Conservation (phyloP, 1,140 invertebrate genomes). For the Rhynchophorus ferrugineus region DNA sequence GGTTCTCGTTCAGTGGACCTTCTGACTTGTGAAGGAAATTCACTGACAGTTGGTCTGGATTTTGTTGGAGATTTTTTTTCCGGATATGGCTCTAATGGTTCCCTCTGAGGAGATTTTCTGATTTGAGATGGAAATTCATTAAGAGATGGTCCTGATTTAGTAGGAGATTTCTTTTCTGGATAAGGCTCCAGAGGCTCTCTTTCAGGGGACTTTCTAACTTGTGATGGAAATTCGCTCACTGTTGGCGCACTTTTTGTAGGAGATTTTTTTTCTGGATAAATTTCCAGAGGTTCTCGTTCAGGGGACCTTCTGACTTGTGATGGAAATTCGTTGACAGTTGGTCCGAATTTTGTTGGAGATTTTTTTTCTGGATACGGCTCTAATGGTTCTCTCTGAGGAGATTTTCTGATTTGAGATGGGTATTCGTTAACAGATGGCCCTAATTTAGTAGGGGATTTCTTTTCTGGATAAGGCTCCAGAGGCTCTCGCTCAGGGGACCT, state of each 20-base stretch:
- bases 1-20: constrained; percentile 8
- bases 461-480: constrained; percentile 16
- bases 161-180: constrained; percentile 7
- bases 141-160: background rate
- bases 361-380: constrained; percentile 11
- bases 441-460: constrained; percentile 20
- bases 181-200: constrained; percentile 3
- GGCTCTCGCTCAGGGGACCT: constrained; percentile 21
- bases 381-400: constrained; percentile 17
- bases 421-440: constrained; percentile 18
- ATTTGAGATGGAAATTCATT: constrained; percentile 17
- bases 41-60: background rate
- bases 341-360: background rate
- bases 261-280: constrained; percentile 7
- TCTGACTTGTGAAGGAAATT: constrained; percentile 10
- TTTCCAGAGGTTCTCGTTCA: constrained; percentile 4
- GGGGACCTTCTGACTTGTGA: constrained; percentile 15
- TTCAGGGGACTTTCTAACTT: constrained; percentile 10
- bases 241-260: background rate
- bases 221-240: constrained; percentile 11
- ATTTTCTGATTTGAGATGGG: constrained; percentile 22
- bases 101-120: constrained; percentile 11
- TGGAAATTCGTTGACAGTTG: constrained; percentile 13
- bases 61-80: constrained; percentile 18
- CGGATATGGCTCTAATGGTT: too few relatives aligned